Conservation (phyloP, 2,888 invertebrate species). For the Hyles lineata region DNA sequence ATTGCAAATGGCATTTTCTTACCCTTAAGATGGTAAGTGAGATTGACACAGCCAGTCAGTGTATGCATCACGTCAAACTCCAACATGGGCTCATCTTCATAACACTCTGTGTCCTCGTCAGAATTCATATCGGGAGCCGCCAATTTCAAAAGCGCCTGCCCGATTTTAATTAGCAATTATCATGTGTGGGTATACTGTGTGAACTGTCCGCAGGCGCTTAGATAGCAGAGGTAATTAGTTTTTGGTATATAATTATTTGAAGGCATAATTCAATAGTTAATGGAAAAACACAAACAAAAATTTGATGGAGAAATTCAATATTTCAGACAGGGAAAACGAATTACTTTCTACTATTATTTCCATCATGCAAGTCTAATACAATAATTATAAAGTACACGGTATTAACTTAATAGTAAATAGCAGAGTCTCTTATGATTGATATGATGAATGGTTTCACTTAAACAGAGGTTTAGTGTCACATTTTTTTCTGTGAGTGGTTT, state of each 20-base stretch:
- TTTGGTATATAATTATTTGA: not conserved
- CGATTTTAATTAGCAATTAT: conserved; percentile 64
- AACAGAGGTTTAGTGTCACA: too few species aligned
- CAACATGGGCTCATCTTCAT: conserved; percentile 65
- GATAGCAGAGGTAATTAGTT: not conserved
- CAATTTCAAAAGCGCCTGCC: conserved; percentile 75
- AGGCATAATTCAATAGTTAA: not conserved
- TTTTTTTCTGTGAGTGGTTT: not conserved
- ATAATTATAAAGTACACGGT: too few species aligned
- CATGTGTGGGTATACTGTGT: conserved; percentile 7
- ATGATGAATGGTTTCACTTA: too few species aligned
- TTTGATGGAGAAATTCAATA: too few species aligned
- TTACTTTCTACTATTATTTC: too few species aligned
- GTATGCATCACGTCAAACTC: conserved; percentile 68
- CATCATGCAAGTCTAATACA: too few species aligned
- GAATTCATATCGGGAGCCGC: conserved; percentile 75
- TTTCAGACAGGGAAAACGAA: too few species aligned
- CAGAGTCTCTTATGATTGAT: too few species aligned
- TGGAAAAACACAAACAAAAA: not conserved
- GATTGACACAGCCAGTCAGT: conserved; percentile 65
- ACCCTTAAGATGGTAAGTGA: conserved; percentile 41
- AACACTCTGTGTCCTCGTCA: conserved; percentile 57
- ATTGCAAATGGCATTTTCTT: not conserved
- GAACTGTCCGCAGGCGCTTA: not conserved
- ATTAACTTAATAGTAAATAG: too few species aligned